phyloP scores from a whole-genome alignment of 2,113 vertebrate genomes.

The Lepus americanus region DNA sequence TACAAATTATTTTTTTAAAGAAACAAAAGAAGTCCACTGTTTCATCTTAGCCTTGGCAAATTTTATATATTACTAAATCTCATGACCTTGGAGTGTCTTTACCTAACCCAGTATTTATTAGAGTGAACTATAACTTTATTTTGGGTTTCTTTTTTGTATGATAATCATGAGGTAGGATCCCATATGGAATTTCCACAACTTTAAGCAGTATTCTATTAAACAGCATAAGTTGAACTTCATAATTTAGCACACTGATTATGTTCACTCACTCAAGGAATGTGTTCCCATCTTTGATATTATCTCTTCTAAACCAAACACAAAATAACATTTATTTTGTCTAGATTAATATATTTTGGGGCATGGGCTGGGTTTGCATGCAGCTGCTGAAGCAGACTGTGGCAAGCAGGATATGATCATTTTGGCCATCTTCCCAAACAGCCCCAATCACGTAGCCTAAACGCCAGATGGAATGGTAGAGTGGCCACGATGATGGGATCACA shows the following conservation, averaged over 20 bases:
- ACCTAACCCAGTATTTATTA: conserved; percentile 80
- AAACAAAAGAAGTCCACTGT: conserved; percentile 77
- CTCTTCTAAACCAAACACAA: conserved; percentile 66
- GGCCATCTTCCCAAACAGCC: conserved; percentile 64
- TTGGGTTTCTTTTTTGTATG: conserved; percentile 80
- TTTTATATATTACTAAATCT: conserved; percentile 80
- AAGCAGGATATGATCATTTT: conserved; percentile 16
- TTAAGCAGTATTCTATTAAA: conserved; percentile 80
- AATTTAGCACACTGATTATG: conserved; percentile 70
- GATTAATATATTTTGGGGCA: conserved; percentile 55
- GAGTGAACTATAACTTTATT: conserved; percentile 83
- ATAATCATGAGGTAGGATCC: conserved; percentile 84
- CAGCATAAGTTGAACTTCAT: conserved; percentile 73
- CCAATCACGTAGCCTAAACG: not conserved
- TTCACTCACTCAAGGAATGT: conserved; percentile 71
- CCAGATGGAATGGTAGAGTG: conserved; percentile 69
- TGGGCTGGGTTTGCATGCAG: conserved; percentile 42
- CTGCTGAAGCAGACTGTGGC: conserved; percentile 46
- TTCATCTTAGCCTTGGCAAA: conserved; percentile 70
- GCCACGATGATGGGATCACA: conserved; percentile 30
- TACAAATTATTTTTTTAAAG: conserved; percentile 76
- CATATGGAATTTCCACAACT: conserved; percentile 84
- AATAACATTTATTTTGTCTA: conserved; percentile 67
- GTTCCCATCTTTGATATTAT: conserved; percentile 63
- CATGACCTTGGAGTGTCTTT: conserved; percentile 76